phyloP scores from a whole-genome alignment of 2,113 vertebrate species.

The Brachypteracias leptosomus region DNA sequence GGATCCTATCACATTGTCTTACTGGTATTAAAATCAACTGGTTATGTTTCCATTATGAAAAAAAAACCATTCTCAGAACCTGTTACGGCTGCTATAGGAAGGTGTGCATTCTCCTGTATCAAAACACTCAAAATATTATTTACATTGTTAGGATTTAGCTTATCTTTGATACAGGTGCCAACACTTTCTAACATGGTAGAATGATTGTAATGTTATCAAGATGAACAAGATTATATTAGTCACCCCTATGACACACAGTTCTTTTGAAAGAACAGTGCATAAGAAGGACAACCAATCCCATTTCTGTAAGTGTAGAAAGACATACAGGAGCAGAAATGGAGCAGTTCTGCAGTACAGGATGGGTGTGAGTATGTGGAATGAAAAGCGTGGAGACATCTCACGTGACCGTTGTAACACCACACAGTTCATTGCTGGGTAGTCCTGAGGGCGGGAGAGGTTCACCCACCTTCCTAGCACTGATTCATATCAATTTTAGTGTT shows the following conservation, averaged over 20 bases:
- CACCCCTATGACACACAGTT: neutral
- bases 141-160: neutral
- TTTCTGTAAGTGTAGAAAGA: neutral
- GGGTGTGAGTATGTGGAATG: neutral
- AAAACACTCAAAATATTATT: neutral
- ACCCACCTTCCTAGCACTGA: neutral
- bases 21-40: neutral
- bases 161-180: neutral
- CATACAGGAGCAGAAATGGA: neutral
- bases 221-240: neutral
- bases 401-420: rapidly evolving
- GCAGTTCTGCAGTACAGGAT: neutral
- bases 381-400: neutral
- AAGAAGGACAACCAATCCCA: neutral
- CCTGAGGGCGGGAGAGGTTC: neutral
- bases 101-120: neutral
- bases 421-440: neutral
- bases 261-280: neutral
- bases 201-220: neutral
- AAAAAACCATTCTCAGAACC: neutral
- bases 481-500: neutral
- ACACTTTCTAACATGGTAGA: neutral
- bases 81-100: neutral
- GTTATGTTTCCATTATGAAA: neutral
- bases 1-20: neutral